These are phyloP conservation scores for Struthidea cinerea DNA, from an alignment of 2,113 vertebrate species.

Conservation along the genomic window DNA sequence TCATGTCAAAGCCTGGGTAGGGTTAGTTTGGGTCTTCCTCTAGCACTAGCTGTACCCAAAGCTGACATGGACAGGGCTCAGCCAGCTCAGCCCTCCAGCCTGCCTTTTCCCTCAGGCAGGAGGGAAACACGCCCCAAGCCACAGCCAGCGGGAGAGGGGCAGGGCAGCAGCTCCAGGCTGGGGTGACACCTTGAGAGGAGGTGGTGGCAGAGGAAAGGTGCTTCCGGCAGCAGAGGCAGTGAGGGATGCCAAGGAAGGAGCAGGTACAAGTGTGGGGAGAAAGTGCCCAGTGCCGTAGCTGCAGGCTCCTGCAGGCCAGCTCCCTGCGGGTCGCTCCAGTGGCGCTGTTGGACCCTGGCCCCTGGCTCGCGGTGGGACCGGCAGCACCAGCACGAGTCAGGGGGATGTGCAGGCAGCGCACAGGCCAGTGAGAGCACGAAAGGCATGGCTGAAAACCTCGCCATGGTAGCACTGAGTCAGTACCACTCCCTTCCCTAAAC, in stretches of 20 bases:
- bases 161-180: not conserved
- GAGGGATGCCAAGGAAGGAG: not conserved
- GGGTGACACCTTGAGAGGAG: not conserved
- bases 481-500: not conserved
- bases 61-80: not conserved
- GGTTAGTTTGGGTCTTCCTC: not conserved
- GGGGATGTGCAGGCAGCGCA: rapidly evolving
- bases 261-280: rapidly evolving
- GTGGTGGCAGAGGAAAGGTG: not conserved
- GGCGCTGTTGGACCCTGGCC: rapidly evolving
- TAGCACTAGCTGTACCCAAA: not conserved
- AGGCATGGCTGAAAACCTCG: not conserved
- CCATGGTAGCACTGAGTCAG: not conserved
- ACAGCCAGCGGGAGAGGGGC: rapidly evolving
- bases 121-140: not conserved
- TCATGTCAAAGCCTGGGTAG: not conserved
- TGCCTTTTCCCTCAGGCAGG: too few relatives aligned
- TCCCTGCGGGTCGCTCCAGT: rapidly evolving
- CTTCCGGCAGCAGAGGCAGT: not conserved
- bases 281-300: rapidly evolving
- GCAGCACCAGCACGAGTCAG: not conserved
- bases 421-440: not conserved
- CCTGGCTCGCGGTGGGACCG: rapidly evolving
- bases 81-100: too few relatives aligned
- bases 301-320: rapidly evolving